Base-by-base conservation (phyloP, 2,797 vertebrate species). In the Carapus acus region DNA sequence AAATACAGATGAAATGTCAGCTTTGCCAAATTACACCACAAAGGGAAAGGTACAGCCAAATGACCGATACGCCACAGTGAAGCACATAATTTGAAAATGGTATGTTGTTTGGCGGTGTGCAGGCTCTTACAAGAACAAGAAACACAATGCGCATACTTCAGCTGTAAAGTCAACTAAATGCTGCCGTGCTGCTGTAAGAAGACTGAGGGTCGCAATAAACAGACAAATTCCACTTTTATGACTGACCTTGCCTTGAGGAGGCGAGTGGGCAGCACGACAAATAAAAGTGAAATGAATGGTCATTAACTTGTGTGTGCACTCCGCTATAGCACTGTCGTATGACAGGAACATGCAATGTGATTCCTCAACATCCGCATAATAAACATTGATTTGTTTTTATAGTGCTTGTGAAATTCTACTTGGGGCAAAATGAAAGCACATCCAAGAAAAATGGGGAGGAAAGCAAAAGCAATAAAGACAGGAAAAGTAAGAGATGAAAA, bases 381-480 rank as follows among this genome's bases (percentile, higher is more conserved):
- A 77, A 54, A 70, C 70, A 51, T 61, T 55, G 73, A 74, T 37
- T 54, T 53, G 54, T 69, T 79, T 82, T 80, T 16, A 73, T 72
- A 77, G 9, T 39, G 77, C 67, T n/a, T 81, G 63, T 64, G 74
- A 62, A n/a, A 83, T 79, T 78, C 67, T 59, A 56, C 62, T 73
- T 67, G 67, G 68, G 62, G 77, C 67, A 73, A 65, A 77, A 56
- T 65, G 49, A 71, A 69, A 36, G 39, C 52, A 43, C 58, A 62
- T 53, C 61, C 67, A 38, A 24, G 22, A 2, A 41, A 62, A 16
- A 13, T 21, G 49, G 50, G 62, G 46, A 54, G n/a, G 58, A 71
- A 52, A n/a, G n/a, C n/a, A n/a, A n/a, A n/a, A n/a, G n/a, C n/a
- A n/a, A n/a, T n/a, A n/a, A n/a, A n/a, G n/a, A 55, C 36, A 31